Evolutionary conservation across 2,797 vertebrate species (phyloP), one percentile per base, ranked within the genome.

Genomic region (Synanceia verrucosa): DNA sequence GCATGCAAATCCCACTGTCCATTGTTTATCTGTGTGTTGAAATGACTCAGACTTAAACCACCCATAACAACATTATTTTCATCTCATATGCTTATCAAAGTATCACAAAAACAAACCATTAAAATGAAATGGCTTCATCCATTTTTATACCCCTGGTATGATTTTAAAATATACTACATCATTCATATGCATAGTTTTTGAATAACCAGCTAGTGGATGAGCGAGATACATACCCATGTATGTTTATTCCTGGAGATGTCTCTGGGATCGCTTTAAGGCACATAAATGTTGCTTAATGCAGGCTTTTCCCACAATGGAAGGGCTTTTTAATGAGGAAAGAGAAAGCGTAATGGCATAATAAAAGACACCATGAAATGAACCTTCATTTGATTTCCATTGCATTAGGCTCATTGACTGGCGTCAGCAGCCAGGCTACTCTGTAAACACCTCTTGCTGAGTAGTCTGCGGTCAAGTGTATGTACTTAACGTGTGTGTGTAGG

Each of bases 371-470:
- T 89, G 78, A 87, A 79, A 92, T 86, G 82, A 85, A 78, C 81
- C 86, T 82, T 89, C 87, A 89, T 93, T 91, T 92, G 87, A 93
- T 94, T 94, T 92, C 89, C 92, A 92, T 87, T 86, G 83, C 93
- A 93, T 93, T 93, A 93, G 84, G 84, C 59, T 81, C 81, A 78
- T 81, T 82, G 80, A 81, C 82, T 91, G 90, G 92, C 90, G 80
- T 93, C 92, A 93, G 84, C 86, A 71, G 82, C 61, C 51, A 43
- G 67, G 78, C 73, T 56, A 57, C 86, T 93, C 79, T 89, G 90
- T 88, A 91, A 92, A 93, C 88, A 90, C 67, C 29, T 81, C 83
- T 70, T 33, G 50, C 60, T 78, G 75, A 86, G 82, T 69, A 53
- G 81, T 62, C 63, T 81, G 77, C 61, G 48, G n/a, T 31, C 64